These are phyloP conservation scores for Melanostigma gelatinosum DNA, from an alignment of 2,113 vertebrate genomes.

Conservation along the genomic window DNA sequence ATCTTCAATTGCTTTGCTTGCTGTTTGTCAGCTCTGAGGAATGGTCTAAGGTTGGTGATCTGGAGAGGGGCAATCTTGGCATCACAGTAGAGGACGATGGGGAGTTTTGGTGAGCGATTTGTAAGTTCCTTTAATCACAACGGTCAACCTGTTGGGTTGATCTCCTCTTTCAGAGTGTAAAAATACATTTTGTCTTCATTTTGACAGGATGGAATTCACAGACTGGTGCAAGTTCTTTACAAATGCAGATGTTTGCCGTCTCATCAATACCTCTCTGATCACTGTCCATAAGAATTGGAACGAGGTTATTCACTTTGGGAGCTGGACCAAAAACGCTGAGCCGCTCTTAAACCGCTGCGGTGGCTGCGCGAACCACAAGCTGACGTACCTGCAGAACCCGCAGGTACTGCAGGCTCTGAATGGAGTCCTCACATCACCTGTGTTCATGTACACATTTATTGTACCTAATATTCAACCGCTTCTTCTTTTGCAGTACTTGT, in stretches of 20 bases:
- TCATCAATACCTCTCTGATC: conserved; percentile 90
- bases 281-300: conserved; percentile 90
- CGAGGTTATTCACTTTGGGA: conserved; percentile 83
- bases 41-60: conserved; percentile 89
- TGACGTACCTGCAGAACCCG: conserved; percentile 95
- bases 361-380: conserved; percentile 90
- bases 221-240: conserved; percentile 94
- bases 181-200: background rate
- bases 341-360: conserved; percentile 90
- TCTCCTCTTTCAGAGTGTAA: background rate
- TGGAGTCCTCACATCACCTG: background rate
- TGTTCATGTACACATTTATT: background rate
- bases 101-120: conserved; percentile 91
- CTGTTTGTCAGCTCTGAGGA: conserved; percentile 87
- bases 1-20: background rate
- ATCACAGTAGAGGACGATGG: conserved; percentile 91
- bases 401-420: conserved; percentile 82
- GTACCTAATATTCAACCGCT: background rate
- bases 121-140: too few species aligned
- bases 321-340: conserved; percentile 87
- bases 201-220: conserved; percentile 90
- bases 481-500: conserved; percentile 84
- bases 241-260: conserved; percentile 87
- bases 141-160: background rate
- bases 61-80: conserved; percentile 86